A percentile compares a stretch with the other conserved stretches of the same genome.
These are phyloP conservation scores for Battus philenor DNA, from an alignment of 1,140 invertebrate species.

Conservation along the genomic window DNA sequence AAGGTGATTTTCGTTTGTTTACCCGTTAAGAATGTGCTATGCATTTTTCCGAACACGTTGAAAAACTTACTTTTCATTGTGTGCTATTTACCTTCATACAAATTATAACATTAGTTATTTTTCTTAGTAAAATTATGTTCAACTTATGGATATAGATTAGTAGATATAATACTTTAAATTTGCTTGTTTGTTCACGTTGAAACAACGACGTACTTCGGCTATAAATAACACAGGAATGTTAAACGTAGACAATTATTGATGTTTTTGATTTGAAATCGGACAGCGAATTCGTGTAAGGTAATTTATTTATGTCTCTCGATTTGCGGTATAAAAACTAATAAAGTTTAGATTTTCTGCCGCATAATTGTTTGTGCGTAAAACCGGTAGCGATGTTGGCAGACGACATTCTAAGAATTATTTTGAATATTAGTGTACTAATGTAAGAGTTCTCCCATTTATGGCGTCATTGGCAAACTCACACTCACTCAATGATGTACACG, in stretches of 20 bases:
- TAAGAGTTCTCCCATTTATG: too few species aligned
- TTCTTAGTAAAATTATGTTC: too few species aligned
- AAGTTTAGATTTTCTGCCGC: background rate
- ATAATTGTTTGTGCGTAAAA: constrained; percentile 43
- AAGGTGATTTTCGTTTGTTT: background rate
- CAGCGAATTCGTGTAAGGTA: constrained; percentile 28
- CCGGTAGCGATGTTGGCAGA: constrained; percentile 42
- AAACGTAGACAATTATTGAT: constrained; percentile 23
- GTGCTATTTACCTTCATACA: constrained; percentile 1
- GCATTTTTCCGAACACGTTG: constrained; percentile 4
- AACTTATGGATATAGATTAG: too few species aligned
- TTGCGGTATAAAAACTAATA: constrained; percentile 27
- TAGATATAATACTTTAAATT: too few species aligned
- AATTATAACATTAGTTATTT: too few species aligned
- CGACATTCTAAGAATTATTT: too few species aligned
- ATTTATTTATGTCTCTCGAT: constrained; percentile 45
- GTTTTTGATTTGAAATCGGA: constrained; percentile 24
- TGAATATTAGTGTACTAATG: too few species aligned
- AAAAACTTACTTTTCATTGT: constrained; percentile 12
- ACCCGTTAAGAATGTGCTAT: constrained; percentile 1
- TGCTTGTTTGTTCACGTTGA: too few species aligned
- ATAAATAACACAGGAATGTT: constrained; percentile 4
- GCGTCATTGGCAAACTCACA: too few species aligned
- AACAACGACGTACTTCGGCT: background rate
- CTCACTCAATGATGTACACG: too few species aligned